Percentiles rank a stretch among this genome's conserved stretches.
These are phyloP conservation scores for Stomatorhinus ivindoensis DNA, from an alignment of 2,113 vertebrate genomes.

Conservation along the genomic window DNA sequence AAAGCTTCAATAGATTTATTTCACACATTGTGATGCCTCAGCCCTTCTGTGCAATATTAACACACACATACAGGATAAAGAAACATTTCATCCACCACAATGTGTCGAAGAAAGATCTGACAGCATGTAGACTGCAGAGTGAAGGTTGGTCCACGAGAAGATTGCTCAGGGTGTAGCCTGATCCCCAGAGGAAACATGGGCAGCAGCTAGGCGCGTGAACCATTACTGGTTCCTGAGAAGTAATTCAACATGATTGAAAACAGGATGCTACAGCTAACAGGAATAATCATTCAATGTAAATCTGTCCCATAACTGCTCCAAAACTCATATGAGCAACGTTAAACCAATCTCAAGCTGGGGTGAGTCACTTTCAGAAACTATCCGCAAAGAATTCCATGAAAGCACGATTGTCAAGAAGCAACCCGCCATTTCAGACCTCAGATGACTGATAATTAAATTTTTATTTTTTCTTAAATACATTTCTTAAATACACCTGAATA, in stretches of 20 bases:
- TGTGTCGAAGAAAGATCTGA: not conserved
- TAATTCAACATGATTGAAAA: not conserved
- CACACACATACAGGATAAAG: not conserved
- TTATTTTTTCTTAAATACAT: no score
- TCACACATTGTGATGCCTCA: not conserved
- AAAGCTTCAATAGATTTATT: not conserved
- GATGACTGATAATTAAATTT: not conserved
- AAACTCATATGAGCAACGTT: not conserved
- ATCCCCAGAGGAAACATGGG: not conserved
- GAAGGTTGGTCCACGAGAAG: not conserved
- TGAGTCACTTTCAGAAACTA: not conserved
- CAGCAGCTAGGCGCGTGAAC: not conserved
- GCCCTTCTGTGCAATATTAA: not conserved
- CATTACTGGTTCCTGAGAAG: not conserved
- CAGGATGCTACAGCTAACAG: not conserved
- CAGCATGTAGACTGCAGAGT: not conserved
- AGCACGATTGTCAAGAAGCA: not conserved
- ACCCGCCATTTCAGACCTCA: not conserved
- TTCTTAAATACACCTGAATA: no score
- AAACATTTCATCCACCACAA: not conserved
- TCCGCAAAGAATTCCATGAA: not conserved
- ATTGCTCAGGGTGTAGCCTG: not conserved
- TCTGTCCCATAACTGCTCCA: not conserved
- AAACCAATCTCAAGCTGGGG: not conserved
- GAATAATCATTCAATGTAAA: not conserved